These are phyloP conservation scores for Acanthaster planci DNA, from an alignment of 35 echinoderm and acorn worm genomes.

Conservation along the genomic window DNA sequence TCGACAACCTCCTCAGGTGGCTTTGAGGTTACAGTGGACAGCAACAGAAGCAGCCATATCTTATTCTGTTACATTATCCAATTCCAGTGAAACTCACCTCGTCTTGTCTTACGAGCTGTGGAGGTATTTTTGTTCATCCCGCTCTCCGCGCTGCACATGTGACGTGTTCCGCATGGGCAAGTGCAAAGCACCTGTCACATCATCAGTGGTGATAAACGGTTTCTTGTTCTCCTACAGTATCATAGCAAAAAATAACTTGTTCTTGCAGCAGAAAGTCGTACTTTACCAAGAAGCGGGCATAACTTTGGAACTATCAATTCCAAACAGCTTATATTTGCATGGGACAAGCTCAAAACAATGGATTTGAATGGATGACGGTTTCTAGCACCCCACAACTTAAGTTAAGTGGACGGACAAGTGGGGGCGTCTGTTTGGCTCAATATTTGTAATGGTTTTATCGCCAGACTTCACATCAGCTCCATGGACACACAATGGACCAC, in stretches of 20 bases:
- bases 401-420: neutral
- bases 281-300: too few species aligned
- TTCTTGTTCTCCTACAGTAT: neutral
- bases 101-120: too few species aligned
- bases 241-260: neutral
- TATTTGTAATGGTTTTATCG: slow-evolving; percentile 9
- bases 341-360: too few species aligned
- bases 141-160: neutral
- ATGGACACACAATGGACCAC: neutral
- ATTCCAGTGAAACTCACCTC: neutral
- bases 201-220: neutral
- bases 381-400: too few species aligned
- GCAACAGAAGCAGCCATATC: neutral
- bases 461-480: neutral
- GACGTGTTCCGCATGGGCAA: neutral
- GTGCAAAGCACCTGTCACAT: slow-evolving; percentile 14
- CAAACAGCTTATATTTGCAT: too few species aligned
- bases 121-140: neutral
- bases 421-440: slow-evolving; percentile 10
- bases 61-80: neutral
- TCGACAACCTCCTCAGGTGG: slow-evolving; percentile 7
- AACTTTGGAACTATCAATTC: too few species aligned
- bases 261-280: too few species aligned
- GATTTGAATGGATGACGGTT: too few species aligned
- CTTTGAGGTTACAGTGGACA: neutral